Evolutionary conservation across 2,113 vertebrate species (phyloP).

Genomic region (Calypte anna): DNA sequence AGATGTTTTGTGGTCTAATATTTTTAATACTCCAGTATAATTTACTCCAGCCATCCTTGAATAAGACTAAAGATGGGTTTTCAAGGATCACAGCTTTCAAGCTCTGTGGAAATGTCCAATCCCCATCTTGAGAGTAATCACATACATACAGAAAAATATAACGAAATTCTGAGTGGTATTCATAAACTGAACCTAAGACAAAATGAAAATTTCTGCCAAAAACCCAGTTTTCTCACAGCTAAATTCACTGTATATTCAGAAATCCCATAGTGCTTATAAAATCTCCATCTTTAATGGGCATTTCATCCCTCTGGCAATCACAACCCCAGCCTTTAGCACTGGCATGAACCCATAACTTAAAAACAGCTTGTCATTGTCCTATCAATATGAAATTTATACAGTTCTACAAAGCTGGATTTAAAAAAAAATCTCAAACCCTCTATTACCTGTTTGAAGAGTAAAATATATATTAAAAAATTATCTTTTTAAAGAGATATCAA

Average conservation of each 20-base stretch:
- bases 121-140: conserved; percentile 13
- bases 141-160: neutral
- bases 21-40: conserved; percentile 42
- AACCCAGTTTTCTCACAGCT: accelerated
- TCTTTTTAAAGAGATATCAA: neutral
- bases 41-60: conserved; percentile 30
- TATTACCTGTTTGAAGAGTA: neutral
- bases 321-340: neutral
- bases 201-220: neutral
- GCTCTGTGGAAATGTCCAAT: conserved; percentile 37
- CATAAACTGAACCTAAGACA: conserved; percentile 23
- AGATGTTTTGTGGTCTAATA: conserved; percentile 22
- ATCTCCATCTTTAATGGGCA: conserved; percentile 24
- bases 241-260: neutral
- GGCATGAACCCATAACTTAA: neutral
- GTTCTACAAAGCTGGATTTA: neutral
- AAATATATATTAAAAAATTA: no score
- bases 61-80: conserved; percentile 38
- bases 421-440: neutral
- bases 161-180: conserved; percentile 19
- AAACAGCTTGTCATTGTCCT: conserved; percentile 6
- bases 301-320: conserved; percentile 8
- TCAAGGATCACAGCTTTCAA: conserved; percentile 42
- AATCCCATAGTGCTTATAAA: neutral
- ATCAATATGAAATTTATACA: neutral